phyloP scores from a whole-genome alignment of 2,888 invertebrate genomes.

The Temnothorax ravouxi region DNA sequence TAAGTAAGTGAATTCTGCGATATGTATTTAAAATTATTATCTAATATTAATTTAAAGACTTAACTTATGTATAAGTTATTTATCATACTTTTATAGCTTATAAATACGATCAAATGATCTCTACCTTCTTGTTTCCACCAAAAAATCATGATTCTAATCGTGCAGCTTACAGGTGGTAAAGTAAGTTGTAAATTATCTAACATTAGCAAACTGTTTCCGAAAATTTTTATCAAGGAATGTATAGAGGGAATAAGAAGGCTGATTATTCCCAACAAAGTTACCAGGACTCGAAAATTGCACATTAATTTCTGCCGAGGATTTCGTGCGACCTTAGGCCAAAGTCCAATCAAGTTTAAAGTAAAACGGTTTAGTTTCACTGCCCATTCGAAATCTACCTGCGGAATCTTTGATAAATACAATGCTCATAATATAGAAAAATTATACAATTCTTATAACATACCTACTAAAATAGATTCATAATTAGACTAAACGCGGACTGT shows the following conservation, averaged over 20 bases:
- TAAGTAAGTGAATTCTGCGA: too few relatives aligned
- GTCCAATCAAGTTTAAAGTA: neutral
- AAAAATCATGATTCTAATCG: neutral
- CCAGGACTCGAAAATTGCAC: neutral
- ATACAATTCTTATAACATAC: too few relatives aligned
- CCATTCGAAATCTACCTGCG: slow-evolving; percentile 26
- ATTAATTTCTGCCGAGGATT: neutral
- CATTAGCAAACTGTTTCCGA: neutral
- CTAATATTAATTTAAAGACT: too few relatives aligned
- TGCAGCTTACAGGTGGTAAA: neutral
- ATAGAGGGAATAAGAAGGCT: neutral
- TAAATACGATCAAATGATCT: neutral
- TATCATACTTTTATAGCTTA: neutral
- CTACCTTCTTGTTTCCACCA: slow-evolving; percentile 43
- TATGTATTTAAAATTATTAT: too few relatives aligned
- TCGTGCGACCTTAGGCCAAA: slow-evolving; percentile 3
- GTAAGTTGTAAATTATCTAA: slow-evolving; percentile 33
- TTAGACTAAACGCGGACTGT: neutral
- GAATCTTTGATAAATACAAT: neutral
- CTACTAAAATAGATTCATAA: too few relatives aligned
- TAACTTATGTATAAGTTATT: too few relatives aligned
- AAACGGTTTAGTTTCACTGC: slow-evolving; percentile 42
- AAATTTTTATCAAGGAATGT: slow-evolving; percentile 12
- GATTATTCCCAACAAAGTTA: neutral
- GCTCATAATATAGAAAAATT: too few relatives aligned